These are phyloP conservation scores for Bovichtus variegatus DNA, from an alignment of 2,797 vertebrate species.

Conservation along the genomic window DNA sequence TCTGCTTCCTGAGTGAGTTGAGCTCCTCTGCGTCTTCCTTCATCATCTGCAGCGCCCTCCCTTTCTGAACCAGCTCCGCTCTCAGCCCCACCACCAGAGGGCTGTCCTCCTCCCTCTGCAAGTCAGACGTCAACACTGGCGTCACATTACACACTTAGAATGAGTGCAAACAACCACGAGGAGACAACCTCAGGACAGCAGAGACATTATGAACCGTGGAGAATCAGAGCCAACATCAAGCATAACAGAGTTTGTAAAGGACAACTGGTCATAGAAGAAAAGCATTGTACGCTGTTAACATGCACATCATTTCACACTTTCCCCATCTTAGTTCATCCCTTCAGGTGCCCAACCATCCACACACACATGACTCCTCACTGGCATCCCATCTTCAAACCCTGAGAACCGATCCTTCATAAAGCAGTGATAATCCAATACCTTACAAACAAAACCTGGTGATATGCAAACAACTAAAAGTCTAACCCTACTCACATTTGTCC, in stretches of 20 bases:
- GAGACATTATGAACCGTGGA: not conserved
- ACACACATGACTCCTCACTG: not conserved
- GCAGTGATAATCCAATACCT: not conserved
- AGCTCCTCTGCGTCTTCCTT: slow-evolving; percentile 84
- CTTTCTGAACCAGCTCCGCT: slow-evolving; percentile 82
- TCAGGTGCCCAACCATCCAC: no score
- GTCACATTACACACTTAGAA: no score
- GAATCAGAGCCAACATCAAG: not conserved
- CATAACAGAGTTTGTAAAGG: not conserved
- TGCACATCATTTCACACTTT: not conserved
- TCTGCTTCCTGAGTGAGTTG: slow-evolving; percentile 87
- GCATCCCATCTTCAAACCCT: not conserved
- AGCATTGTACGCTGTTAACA: not conserved
- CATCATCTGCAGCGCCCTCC: slow-evolving; percentile 84
- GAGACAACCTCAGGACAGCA: no score
- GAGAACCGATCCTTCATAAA: not conserved
- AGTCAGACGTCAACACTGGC: slow-evolving; percentile 3
- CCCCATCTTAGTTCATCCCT: not conserved
- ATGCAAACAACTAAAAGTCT: not conserved
- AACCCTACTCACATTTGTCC: not conserved
- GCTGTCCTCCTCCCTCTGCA: slow-evolving; percentile 57
- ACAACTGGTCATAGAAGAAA: not conserved
- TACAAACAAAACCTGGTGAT: not conserved
- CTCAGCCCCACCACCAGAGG: slow-evolving; percentile 80
- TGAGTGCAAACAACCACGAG: no score